Percentiles rank a stretch among this genome's conserved stretches.
phyloP scores from a whole-genome alignment of 2,797 vertebrate species.

The Acridotheres tristis region DNA sequence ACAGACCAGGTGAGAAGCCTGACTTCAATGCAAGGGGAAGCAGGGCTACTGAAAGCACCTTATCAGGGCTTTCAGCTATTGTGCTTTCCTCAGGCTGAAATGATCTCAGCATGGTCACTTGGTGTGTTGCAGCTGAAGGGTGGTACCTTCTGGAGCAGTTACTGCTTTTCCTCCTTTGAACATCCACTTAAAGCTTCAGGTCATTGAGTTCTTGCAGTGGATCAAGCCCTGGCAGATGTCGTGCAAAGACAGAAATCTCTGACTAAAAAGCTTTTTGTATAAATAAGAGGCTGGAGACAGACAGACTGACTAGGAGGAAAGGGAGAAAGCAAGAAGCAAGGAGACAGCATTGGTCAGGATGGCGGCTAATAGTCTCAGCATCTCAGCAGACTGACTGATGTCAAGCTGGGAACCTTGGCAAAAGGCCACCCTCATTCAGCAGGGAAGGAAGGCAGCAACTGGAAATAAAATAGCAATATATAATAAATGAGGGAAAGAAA shows the following conservation, averaged over 20 bases:
- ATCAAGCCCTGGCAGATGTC: not conserved
- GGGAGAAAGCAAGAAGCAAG: conserved; percentile 13
- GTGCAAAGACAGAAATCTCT: conserved; percentile 3
- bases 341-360: conserved; percentile 20
- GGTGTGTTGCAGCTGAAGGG: not conserved
- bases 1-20: not conserved
- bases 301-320: conserved; percentile 27
- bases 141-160: not conserved
- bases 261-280: not conserved
- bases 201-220: not conserved
- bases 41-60: not conserved
- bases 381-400: not conserved
- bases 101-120: not conserved
- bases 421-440: conserved; percentile 31
- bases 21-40: not conserved
- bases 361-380: conserved; percentile 46
- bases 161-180: not conserved
- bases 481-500: conserved; percentile 37
- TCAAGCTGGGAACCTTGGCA: conserved; percentile 52
- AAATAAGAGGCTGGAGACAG: conserved; percentile 44
- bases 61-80: not conserved
- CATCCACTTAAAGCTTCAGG: not conserved
- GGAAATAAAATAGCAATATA: conserved; percentile 37
- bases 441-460: conserved; percentile 14
- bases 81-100: not conserved